Evolutionary conservation across 2,113 vertebrate species (phyloP).

Genomic region (Phylloscopus whistleri): DNA sequence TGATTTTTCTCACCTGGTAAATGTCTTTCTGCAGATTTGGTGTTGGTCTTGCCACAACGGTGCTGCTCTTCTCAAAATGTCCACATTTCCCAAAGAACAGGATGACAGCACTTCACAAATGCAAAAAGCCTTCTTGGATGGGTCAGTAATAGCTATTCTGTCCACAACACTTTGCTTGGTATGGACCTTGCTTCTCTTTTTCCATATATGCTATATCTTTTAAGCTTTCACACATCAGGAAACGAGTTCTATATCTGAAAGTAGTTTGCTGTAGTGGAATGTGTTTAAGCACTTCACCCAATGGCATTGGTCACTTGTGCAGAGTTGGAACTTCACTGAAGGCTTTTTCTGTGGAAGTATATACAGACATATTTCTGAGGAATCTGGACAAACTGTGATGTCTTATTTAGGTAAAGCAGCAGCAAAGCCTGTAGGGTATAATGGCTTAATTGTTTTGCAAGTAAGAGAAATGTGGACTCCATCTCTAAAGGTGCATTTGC

Average conservation of each 20-base stretch:
- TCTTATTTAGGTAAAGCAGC: not conserved
- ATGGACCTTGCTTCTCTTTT: constrained; percentile 60
- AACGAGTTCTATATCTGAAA: not conserved
- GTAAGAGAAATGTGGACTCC: not conserved
- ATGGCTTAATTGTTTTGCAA: not conserved
- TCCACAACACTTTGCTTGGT: constrained; percentile 57
- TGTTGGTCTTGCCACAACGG: constrained; percentile 87
- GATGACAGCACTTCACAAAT: constrained; percentile 78
- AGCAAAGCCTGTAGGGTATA: not conserved
- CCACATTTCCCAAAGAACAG: constrained; percentile 76
- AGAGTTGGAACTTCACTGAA: not conserved
- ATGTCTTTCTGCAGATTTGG: constrained; percentile 78
- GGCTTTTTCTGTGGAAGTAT: not conserved
- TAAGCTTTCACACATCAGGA: constrained; percentile 20
- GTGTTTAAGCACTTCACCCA: not conserved
- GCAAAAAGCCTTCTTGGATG: constrained; percentile 80
- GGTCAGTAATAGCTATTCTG: constrained; percentile 71
- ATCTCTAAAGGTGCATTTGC: not conserved
- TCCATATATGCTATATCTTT: constrained; percentile 26
- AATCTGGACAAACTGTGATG: not conserved
- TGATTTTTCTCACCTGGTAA: not conserved
- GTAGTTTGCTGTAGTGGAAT: not conserved
- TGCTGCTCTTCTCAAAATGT: constrained; percentile 85
- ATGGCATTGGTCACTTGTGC: not conserved
- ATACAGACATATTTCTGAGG: fast-evolving